A percentile compares a stretch with the other conserved stretches of the same genome.
phyloP scores from a whole-genome alignment of 2,113 vertebrate species.

The Rhinolophus sinicus region DNA sequence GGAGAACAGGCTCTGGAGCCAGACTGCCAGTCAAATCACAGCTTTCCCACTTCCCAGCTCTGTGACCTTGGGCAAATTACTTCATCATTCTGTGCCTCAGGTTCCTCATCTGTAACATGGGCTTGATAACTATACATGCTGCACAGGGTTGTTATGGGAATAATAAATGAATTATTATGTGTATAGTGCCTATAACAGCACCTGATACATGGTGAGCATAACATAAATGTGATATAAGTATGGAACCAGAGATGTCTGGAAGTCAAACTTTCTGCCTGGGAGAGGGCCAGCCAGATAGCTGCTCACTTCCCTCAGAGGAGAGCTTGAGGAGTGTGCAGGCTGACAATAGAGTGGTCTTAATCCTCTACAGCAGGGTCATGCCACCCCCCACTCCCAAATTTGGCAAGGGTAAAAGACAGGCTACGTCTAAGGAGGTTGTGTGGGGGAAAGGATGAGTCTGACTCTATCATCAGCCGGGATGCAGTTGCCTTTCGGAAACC shows the following conservation, averaged over 20 bases:
- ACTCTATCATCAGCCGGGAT: background rate
- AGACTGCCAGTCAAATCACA: background rate
- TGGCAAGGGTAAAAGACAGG: background rate
- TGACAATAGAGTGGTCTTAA: background rate
- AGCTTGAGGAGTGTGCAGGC: background rate
- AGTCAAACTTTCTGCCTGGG: background rate
- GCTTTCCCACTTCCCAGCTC: background rate
- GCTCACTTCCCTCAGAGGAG: background rate
- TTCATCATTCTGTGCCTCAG: background rate
- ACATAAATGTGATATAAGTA: constrained; percentile 32
- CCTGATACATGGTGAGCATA: background rate
- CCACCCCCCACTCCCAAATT: background rate
- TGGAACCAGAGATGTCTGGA: background rate
- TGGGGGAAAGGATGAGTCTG: background rate
- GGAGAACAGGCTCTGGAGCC: background rate
- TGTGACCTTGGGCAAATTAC: background rate
- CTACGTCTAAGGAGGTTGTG: background rate
- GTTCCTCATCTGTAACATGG: constrained; percentile 16
- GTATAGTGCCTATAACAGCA: background rate
- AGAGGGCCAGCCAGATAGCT: background rate
- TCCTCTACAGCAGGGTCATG: background rate
- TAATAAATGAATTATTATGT: background rate
- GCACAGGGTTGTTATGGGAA: background rate
- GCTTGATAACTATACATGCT: background rate
- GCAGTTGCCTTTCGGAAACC: background rate